Conservation (phyloP, 1,140 invertebrate species). For the Drosophila neocordata region DNA sequence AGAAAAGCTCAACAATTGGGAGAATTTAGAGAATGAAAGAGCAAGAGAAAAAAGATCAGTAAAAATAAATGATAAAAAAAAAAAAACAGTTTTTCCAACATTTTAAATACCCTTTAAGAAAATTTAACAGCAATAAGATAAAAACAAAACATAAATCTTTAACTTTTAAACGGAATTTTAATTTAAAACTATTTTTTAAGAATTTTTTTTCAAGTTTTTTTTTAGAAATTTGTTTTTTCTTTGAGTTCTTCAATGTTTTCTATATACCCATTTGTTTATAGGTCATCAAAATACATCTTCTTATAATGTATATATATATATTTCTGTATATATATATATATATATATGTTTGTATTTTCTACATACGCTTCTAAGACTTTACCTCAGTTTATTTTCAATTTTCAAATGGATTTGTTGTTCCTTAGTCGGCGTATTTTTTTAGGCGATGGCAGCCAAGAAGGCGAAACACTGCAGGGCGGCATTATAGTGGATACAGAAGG, state of each 20-base stretch:
- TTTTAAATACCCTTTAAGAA: neutral
- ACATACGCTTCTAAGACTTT: neutral
- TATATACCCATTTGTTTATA: neutral
- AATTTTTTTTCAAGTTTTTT: too few species aligned
- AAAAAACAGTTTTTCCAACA: neutral
- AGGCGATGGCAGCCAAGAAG: conserved; percentile 52
- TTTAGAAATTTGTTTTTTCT: too few species aligned
- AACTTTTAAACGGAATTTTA: too few species aligned
- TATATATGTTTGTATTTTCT: too few species aligned
- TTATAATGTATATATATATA: neutral
- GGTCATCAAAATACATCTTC: neutral
- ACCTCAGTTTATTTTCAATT: conserved; percentile 28
- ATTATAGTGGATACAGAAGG: conserved; percentile 78
- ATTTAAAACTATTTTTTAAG: too few species aligned
- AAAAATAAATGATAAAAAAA: neutral
- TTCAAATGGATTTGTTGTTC: conserved; percentile 76
- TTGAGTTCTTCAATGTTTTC: too few species aligned
- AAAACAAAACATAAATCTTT: too few species aligned
- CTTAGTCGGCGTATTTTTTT: conserved; percentile 77
- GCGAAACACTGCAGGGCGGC: conserved; percentile 63
- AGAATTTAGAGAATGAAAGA: too few species aligned
- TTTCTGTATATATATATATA: neutral
- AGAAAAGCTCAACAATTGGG: too few species aligned
- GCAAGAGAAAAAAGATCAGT: neutral
- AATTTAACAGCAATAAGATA: too few species aligned